Evolutionary conservation across 2,888 invertebrate genomes (phyloP).

Genomic region (Meganola albula): DNA sequence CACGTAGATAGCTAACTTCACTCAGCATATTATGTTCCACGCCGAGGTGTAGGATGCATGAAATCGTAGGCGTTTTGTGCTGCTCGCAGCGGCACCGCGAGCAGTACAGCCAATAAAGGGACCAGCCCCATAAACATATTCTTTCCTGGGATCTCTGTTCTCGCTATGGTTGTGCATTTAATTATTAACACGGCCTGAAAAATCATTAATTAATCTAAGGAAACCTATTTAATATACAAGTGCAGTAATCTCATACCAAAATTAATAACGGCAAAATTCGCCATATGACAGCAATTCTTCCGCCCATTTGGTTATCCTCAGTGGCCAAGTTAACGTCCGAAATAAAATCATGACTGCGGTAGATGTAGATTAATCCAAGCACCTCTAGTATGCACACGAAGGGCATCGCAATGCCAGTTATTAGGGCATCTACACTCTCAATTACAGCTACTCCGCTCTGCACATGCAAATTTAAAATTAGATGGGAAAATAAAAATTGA

Average conservation of each 20-base stretch:
- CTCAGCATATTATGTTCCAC: slow-evolving; percentile 11
- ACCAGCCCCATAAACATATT: slow-evolving; percentile 33
- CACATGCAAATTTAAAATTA: slow-evolving; percentile 2
- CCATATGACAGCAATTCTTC: slow-evolving; percentile 52
- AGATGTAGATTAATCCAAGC: slow-evolving; percentile 49
- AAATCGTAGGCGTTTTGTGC: slow-evolving; percentile 40
- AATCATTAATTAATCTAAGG: neutral
- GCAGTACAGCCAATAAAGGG: slow-evolving; percentile 36
- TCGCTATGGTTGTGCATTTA: slow-evolving; percentile 32
- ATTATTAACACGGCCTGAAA: slow-evolving; percentile 40
- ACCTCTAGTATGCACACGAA: slow-evolving; percentile 50
- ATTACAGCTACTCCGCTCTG: slow-evolving; percentile 57
- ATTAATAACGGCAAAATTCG: slow-evolving; percentile 49
- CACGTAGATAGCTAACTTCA: neutral
- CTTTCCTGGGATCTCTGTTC: slow-evolving; percentile 40
- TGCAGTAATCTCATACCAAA: slow-evolving; percentile 33
- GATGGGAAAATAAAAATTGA: neutral
- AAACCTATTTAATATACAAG: no score
- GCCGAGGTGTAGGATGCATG: slow-evolving; percentile 28
- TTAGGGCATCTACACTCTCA: slow-evolving; percentile 52
- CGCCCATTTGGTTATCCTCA: slow-evolving; percentile 54
- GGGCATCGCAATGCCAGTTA: slow-evolving; percentile 47
- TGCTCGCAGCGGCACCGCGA: slow-evolving; percentile 51
- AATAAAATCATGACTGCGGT: slow-evolving; percentile 53
- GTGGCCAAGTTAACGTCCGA: slow-evolving; percentile 61